phyloP scores from a whole-genome alignment of 2,113 vertebrate species.

The Ammodytes dubius region DNA sequence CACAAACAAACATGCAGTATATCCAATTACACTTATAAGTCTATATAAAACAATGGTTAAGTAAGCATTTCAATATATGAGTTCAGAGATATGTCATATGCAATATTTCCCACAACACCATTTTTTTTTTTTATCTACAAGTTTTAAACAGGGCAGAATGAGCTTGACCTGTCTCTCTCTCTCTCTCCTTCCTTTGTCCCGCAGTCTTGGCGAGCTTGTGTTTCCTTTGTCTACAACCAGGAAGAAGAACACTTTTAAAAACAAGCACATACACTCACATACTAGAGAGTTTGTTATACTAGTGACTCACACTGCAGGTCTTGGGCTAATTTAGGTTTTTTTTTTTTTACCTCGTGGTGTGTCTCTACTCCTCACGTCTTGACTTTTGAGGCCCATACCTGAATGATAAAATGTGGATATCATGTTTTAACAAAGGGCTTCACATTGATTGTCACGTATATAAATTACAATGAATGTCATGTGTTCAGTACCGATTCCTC shows the following conservation, averaged over 20 bases:
- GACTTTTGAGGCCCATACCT: constrained; percentile 52
- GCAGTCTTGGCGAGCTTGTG: constrained; percentile 68
- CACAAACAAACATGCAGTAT: too few relatives aligned
- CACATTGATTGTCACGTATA: not conserved
- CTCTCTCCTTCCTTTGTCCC: constrained; percentile 56
- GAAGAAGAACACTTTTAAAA: not conserved
- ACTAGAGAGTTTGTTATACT: not conserved
- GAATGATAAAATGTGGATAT: not conserved
- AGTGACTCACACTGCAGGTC: not conserved
- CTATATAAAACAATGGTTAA: too few relatives aligned
- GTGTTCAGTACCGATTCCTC: constrained; percentile 57
- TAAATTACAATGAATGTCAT: not conserved
- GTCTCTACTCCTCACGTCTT: constrained; percentile 76
- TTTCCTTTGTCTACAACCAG: constrained; percentile 59
- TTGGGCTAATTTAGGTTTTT: not conserved
- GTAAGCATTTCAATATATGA: too few relatives aligned
- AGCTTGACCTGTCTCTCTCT: constrained; percentile 65
- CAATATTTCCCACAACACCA: too few relatives aligned
- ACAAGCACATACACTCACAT: not conserved
- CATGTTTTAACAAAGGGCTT: not conserved
- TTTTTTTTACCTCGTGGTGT: constrained; percentile 65
- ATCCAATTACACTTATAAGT: too few relatives aligned
- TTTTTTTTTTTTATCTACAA: too few relatives aligned
- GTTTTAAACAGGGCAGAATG: not conserved
- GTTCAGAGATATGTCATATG: too few relatives aligned